These are phyloP conservation scores for Hydrolagus affinis DNA, from an alignment of 2,113 vertebrate genomes.

Conservation along the genomic window DNA sequence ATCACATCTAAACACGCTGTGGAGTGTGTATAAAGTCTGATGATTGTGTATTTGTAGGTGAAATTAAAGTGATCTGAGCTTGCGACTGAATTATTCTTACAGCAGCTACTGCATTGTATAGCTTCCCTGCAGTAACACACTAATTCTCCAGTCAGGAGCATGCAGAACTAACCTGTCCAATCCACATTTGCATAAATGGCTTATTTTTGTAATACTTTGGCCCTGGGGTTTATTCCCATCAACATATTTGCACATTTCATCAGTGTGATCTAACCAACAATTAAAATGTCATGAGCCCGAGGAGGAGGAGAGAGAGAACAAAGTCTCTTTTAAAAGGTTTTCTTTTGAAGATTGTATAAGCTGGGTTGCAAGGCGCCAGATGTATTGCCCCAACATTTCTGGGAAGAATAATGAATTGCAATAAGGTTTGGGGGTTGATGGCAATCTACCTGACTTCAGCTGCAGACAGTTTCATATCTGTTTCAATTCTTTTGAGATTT, in stretches of 20 bases:
- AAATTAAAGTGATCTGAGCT: no score
- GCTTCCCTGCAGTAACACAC: no score
- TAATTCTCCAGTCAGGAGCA: no score
- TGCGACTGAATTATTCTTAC: no score
- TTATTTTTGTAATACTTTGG: neutral
- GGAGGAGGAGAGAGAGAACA: neutral
- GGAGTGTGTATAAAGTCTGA: no score
- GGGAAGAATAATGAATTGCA: neutral
- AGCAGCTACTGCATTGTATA: no score
- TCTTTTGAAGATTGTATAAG: no score
- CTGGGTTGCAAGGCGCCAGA: neutral
- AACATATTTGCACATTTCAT: neutral
- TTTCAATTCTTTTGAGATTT: neutral
- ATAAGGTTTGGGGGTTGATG: neutral
- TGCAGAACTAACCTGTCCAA: neutral
- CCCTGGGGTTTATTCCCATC: neutral
- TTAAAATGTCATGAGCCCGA: slow-evolving; percentile 14
- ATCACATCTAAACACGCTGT: no score
- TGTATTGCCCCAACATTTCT: neutral
- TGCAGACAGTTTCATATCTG: neutral
- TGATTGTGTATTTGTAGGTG: no score
- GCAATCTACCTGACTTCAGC: neutral
- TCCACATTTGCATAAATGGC: neutral
- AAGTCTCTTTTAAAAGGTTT: neutral
- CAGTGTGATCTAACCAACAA: slow-evolving; percentile 16